These are phyloP conservation scores for Isoperla grammatica DNA, from an alignment of 2,888 invertebrate genomes.

Conservation along the genomic window DNA sequence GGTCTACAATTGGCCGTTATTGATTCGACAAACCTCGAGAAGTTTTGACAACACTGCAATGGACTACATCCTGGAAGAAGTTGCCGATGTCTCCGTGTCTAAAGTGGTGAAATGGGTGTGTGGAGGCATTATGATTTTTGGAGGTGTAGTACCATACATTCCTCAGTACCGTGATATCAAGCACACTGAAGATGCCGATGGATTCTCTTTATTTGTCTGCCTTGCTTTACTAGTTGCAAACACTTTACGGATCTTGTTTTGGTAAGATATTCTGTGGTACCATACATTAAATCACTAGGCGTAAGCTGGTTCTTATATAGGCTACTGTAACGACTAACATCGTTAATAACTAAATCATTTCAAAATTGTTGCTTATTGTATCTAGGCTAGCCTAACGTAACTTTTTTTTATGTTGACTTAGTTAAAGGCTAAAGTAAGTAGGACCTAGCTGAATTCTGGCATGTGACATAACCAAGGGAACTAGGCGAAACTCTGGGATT, in stretches of 20 bases:
- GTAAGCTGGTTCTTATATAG: slow-evolving; percentile 13
- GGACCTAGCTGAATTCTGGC: too few relatives aligned
- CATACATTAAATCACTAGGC: neutral
- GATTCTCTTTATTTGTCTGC: slow-evolving; percentile 96
- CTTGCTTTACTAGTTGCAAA: slow-evolving; percentile 92
- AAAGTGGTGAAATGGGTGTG: slow-evolving; percentile 74
- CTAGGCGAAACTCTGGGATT: too few relatives aligned
- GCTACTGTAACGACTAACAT: too few relatives aligned
- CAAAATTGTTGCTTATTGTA: too few relatives aligned
- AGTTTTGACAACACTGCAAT: slow-evolving; percentile 20
- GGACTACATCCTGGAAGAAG: slow-evolving; percentile 27
- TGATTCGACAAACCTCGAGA: too few relatives aligned
- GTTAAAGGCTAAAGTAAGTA: too few relatives aligned
- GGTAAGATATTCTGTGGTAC: slow-evolving; percentile 57
- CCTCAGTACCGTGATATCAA: slow-evolving; percentile 94
- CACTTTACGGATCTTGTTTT: slow-evolving; percentile 94
- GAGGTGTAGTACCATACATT: slow-evolving; percentile 92
- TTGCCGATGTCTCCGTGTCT: slow-evolving; percentile 49
- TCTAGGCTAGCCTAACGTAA: too few relatives aligned
- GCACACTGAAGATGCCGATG: slow-evolving; percentile 86
- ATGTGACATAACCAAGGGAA: too few relatives aligned
- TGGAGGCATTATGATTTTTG: slow-evolving; percentile 87
- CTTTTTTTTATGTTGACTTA: too few relatives aligned
- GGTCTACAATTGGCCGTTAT: too few relatives aligned
- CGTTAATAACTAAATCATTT: too few relatives aligned